Base-by-base conservation (phyloP, 2,888 invertebrate species). In the Resseliella maxima region DNA sequence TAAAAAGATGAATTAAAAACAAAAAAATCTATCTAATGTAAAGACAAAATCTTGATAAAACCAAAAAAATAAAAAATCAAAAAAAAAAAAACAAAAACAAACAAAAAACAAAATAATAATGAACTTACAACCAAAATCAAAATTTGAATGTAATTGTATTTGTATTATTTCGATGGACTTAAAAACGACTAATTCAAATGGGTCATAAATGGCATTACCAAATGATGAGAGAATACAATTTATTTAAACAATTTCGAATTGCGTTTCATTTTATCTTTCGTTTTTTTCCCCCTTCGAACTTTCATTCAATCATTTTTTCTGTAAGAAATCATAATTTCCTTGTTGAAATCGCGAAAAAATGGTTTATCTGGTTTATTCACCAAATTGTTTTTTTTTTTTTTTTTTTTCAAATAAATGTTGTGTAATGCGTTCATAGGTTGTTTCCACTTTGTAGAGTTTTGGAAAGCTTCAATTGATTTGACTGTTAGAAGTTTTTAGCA, bases 121-220 rank as follows among this genome's bases (percentile, higher is more conserved):
- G 18, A 50, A 21, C 21, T 50, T 72, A 72, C 31, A 35, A 72
- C 15, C 31, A 72, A 72, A 72, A 72, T 35, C 72, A 72, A 72
- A 72, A 72, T 72, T 72, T 72, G 31, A 31, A 27, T 72, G 72
- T 72, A 72, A 72, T 2, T 72, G 72, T 72, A 31, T 59, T 59
- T 24, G 59, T 59, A 24, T 59, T 59, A 59, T 24, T 59, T 59
- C 24, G 59, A 59, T 59, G 59, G 50, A 50, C n/a, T 50, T 21
- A 50, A 50, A 21, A 59, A 27, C 31, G 3, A 35, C 72, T 31
- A 72, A 72, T 72, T 72, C 72, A 72, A 59, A 72, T 72, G 72
- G 31, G 31, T 31, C 72, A 72, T 72, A 35, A 72, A 72, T 35
- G 31, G 72, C 72, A 72, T 72, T 72, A 72, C 31, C 72, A 72